These are phyloP conservation scores for Apodemus sylvaticus DNA, from an alignment of 2,113 vertebrate genomes.

Conservation along the genomic window DNA sequence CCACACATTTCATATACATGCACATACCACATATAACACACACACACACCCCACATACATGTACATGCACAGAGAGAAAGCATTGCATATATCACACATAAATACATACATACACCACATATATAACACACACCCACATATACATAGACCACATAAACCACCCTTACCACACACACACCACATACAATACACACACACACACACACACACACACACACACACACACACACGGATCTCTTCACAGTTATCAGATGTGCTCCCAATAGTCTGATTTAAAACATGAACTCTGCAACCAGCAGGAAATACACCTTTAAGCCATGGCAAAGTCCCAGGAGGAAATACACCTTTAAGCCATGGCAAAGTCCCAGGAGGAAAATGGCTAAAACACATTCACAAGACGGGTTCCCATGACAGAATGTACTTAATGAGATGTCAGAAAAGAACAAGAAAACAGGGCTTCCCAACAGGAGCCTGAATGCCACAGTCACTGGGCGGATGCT, in stretches of 20 bases:
- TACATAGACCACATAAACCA: neutral
- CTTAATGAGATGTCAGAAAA: neutral
- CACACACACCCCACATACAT: neutral
- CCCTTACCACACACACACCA: neutral
- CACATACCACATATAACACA: neutral
- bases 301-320: neutral
- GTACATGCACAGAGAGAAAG: neutral
- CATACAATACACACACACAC: neutral
- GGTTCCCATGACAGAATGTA: fast-evolving
- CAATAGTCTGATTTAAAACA: neutral
- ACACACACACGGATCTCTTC: neutral
- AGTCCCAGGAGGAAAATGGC: neutral
- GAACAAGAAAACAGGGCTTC: neutral
- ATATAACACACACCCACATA: neutral
- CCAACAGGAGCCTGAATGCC: neutral
- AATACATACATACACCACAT: too few relatives aligned
- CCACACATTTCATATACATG: too few relatives aligned
- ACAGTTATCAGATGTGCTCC: neutral
- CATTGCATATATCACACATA: neutral
- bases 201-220: neutral
- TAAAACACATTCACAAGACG: fast-evolving
- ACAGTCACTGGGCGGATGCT: neutral
- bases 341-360: neutral
- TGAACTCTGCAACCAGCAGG: neutral
- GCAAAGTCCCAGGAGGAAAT: neutral